Conservation (phyloP, 2,797 vertebrate species). For the Melanotaenia boesemani region DNA sequence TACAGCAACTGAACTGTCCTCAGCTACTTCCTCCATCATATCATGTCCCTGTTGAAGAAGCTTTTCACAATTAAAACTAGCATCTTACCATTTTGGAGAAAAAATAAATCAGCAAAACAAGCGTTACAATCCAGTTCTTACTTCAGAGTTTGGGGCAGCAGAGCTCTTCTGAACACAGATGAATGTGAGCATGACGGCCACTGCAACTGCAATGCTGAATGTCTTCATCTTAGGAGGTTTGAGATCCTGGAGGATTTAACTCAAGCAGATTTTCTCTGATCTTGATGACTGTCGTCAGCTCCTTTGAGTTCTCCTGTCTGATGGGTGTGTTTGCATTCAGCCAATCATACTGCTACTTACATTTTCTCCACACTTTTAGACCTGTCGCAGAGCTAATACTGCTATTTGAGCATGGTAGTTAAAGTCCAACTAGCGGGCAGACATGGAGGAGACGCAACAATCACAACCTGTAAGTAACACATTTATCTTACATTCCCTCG, state of each 20-base stretch:
- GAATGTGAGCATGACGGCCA: conserved; percentile 1
- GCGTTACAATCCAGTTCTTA: conserved; percentile 1
- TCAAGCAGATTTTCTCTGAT: not conserved
- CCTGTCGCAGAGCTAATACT: too few species aligned
- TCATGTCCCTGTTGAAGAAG: not conserved
- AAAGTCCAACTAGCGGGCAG: too few species aligned
- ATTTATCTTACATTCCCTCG: too few species aligned
- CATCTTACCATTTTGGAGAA: not conserved
- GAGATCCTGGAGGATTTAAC: not conserved
- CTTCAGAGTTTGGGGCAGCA: conserved; percentile 19
- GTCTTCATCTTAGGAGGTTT: conserved; percentile 19
- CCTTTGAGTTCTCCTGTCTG: not conserved
- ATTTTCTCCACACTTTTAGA: too few species aligned
- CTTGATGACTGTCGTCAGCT: not conserved
- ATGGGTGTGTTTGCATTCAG: not conserved
- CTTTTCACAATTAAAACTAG: conserved; percentile 2
- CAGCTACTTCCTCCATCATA: not conserved
- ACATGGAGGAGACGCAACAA: too few species aligned
- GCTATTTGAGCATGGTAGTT: too few species aligned
- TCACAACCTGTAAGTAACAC: too few species aligned
- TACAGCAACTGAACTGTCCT: not conserved
- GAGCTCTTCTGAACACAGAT: conserved; percentile 52
- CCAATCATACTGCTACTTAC: too few species aligned
- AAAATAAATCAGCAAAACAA: not conserved
- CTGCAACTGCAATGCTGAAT: conserved; percentile 13